Evolutionary conservation across 1,140 invertebrate genomes (phyloP), one percentile per base, ranked within the genome.

Genomic region (Cherax quadricarinatus): DNA sequence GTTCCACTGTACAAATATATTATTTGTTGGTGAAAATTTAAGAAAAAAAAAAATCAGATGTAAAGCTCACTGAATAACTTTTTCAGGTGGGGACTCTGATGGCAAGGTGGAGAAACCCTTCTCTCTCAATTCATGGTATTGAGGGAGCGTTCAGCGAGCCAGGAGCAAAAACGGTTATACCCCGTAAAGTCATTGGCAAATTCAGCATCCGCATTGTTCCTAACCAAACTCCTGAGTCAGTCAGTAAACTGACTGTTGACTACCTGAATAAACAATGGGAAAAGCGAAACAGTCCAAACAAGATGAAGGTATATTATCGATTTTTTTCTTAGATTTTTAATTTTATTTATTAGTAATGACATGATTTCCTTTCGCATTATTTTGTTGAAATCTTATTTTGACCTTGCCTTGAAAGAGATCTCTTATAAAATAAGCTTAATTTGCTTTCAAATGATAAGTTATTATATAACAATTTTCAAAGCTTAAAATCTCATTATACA

Each of bases 151-250:
- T 99, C 94, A 97, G 97, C 95, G 98, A 98, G 93, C 96, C 97
- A 24, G 99, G 99, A 79, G 96, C 97, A 53, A 99, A 99, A 95
- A 99, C 98, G 90, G 98, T 99, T 0, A 99, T 99, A 94, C 99
- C 99, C 2, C 96, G 97, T 70, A 99, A 92, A 24, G 98, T 99
- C 0, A 97, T 97, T 94, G 99, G 99, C 57, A 99, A 99, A 95
- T 99, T 99, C 95, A 99, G 98, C 0, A 97, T 99, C 93, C 96
- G 99, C 93, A 96, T 99, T 94, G 99, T 99, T 0, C 98, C 99
- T 1, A 96, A 99, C 94, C 98, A 99, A 96, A 96, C 97, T 73
- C 98, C 98, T 1, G 96, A 97, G 62, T 96, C 97, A 94, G 96
- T 98, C 57, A 96, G 97, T 87, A 95, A 97, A 93, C 96, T 96